A percentile compares a stretch with the other conserved stretches of the same genome.
These are phyloP conservation scores for Harpagoxenus sublaevis DNA, from an alignment of 2,888 invertebrate species.

Conservation along the genomic window DNA sequence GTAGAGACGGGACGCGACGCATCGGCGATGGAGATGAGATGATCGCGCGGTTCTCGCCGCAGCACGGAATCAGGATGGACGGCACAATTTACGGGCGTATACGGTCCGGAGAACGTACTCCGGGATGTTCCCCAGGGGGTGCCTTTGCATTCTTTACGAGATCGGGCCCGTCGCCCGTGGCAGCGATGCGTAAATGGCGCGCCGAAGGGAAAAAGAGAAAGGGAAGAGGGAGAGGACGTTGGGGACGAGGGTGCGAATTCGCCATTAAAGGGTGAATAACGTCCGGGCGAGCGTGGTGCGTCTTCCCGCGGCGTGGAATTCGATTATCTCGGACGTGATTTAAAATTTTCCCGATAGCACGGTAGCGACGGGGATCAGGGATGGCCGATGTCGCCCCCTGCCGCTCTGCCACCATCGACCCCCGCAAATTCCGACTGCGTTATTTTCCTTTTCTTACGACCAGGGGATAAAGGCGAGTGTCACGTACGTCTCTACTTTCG, in stretches of 20 bases:
- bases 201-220: constrained; percentile 1
- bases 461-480: constrained; percentile 29
- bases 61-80: constrained; percentile 70
- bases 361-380: not conserved
- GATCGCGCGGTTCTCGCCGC: constrained; percentile 39
- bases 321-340: constrained; percentile 72
- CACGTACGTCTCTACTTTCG: constrained; percentile 41
- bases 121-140: constrained; percentile 52
- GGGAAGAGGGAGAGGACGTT: constrained; percentile 36
- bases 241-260: constrained; percentile 47
- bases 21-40: constrained; percentile 52
- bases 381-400: not conserved
- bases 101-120: constrained; percentile 51
- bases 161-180: constrained; percentile 49
- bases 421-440: constrained; percentile 44
- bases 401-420: not conserved
- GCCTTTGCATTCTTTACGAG: constrained; percentile 65
- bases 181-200: constrained; percentile 62
- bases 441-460: constrained; percentile 32
- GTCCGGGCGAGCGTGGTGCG: constrained; percentile 32
- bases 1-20: constrained; percentile 22
- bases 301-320: constrained; percentile 53
- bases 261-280: constrained; percentile 70
- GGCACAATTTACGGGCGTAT: constrained; percentile 65
- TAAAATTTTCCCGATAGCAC: constrained; percentile 68